phyloP scores from a whole-genome alignment of 2,888 invertebrate species.

The Stenodema calcarata region DNA sequence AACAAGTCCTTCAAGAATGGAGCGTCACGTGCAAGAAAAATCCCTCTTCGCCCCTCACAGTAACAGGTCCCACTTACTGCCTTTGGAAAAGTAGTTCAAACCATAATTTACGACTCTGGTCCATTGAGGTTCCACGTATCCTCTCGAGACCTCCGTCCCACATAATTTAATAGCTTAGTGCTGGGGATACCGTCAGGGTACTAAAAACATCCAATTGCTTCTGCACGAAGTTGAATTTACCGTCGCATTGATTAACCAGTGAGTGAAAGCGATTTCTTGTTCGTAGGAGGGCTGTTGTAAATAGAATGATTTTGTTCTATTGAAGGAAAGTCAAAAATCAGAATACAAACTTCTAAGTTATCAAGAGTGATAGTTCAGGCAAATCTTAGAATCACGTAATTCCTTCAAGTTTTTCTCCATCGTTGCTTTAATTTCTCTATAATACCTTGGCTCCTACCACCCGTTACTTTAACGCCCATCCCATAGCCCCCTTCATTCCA shows the following conservation, averaged over 20 bases:
- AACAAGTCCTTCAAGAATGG: too few relatives aligned
- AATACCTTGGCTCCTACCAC: too few relatives aligned
- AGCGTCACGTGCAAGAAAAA: too few relatives aligned
- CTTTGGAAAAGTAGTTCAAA: neutral
- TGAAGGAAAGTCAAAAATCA: too few relatives aligned
- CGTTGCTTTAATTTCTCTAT: too few relatives aligned
- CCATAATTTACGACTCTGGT: neutral
- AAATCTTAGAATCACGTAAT: too few relatives aligned
- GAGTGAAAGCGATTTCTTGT: too few relatives aligned
- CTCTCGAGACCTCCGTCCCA: neutral
- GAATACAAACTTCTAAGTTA: too few relatives aligned
- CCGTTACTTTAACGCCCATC: too few relatives aligned
- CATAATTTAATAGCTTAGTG: neutral
- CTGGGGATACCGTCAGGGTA: neutral
- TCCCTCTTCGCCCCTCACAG: neutral
- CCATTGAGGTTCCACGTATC: neutral
- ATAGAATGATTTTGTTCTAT: neutral
- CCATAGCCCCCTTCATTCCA: too few relatives aligned
- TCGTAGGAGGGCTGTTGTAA: neutral
- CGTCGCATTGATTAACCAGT: neutral
- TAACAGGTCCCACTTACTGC: neutral
- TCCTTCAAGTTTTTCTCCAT: too few relatives aligned
- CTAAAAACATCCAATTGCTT: slow-evolving; percentile 1
- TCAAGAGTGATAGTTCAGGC: too few relatives aligned
- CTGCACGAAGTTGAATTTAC: neutral